phyloP scores from a whole-genome alignment of 30 jellyfish, hydroid and myxozoan species.

The Hydra vulgaris region DNA sequence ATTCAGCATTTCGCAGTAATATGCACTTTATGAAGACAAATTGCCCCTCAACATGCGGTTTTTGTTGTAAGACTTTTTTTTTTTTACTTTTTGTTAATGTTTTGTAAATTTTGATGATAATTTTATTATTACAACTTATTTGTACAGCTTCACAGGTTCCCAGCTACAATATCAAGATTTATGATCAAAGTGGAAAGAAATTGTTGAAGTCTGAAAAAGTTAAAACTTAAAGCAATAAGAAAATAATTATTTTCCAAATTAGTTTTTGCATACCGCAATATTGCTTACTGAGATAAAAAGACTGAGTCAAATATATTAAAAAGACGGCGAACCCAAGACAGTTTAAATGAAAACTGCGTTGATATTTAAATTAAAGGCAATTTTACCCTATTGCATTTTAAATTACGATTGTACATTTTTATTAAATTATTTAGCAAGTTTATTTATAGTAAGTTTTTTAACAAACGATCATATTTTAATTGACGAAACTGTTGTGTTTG shows the following conservation, averaged over 20 bases:
- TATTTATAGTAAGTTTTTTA: not conserved
- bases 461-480: too few species aligned
- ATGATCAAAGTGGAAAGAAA: not conserved
- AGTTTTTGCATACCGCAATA: not conserved
- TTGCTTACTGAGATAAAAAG: not conserved
- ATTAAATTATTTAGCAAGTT: not conserved
- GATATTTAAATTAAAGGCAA: not conserved
- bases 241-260: too few species aligned
- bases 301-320: too few species aligned
- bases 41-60: slow-evolving; percentile 53
- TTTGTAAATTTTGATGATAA: too few species aligned
- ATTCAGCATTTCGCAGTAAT: not conserved
- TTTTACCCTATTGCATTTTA: not conserved
- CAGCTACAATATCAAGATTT: not conserved
- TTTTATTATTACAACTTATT: too few species aligned
- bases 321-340: too few species aligned
- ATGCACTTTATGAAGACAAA: slow-evolving; percentile 38
- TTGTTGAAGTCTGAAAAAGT: not conserved
- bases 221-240: not conserved
- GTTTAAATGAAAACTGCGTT: not conserved
- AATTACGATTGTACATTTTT: not conserved
- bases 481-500: too few species aligned
- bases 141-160: not conserved
- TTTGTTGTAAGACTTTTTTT: slow-evolving; percentile 39
- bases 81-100: too few species aligned